phyloP scores from a whole-genome alignment of 2,888 invertebrate genomes.

The Aethes cnicana region DNA sequence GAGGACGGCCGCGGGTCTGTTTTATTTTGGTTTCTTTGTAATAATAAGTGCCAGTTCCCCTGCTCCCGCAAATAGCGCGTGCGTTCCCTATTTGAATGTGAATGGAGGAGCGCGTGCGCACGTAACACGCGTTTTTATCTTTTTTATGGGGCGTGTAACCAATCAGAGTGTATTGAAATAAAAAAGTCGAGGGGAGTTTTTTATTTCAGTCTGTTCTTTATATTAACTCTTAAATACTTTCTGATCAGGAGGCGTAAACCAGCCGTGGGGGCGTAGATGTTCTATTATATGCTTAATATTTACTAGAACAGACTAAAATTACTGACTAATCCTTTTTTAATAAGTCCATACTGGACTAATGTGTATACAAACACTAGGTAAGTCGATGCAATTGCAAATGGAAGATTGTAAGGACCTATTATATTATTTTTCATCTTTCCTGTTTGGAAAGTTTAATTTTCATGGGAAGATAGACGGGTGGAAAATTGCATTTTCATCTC shows the following conservation, averaged over 20 bases:
- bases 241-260: slow-evolving; percentile 51
- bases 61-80: slow-evolving; percentile 66
- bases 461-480: too few species aligned
- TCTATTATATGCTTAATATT: too few species aligned
- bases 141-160: slow-evolving; percentile 70
- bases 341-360: too few species aligned
- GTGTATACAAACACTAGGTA: slow-evolving; percentile 1
- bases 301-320: too few species aligned
- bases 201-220: slow-evolving; percentile 46
- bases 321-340: too few species aligned
- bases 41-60: slow-evolving; percentile 74
- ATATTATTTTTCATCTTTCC: too few species aligned
- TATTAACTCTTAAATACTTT: slow-evolving; percentile 47
- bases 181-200: slow-evolving; percentile 75
- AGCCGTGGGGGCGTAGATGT: slow-evolving; percentile 18
- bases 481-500: too few species aligned
- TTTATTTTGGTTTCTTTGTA: slow-evolving; percentile 60
- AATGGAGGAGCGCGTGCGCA: slow-evolving; percentile 66
- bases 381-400: slow-evolving; percentile 37
- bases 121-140: slow-evolving; percentile 70
- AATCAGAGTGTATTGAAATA: slow-evolving; percentile 61
- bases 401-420: too few species aligned
- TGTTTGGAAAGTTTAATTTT: too few species aligned
- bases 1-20: slow-evolving; percentile 40
- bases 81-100: slow-evolving; percentile 73